Evolutionary conservation across 1,140 invertebrate species (phyloP), one percentile per base, ranked within the genome.

Genomic region (Plectrocnemia conspersa): DNA sequence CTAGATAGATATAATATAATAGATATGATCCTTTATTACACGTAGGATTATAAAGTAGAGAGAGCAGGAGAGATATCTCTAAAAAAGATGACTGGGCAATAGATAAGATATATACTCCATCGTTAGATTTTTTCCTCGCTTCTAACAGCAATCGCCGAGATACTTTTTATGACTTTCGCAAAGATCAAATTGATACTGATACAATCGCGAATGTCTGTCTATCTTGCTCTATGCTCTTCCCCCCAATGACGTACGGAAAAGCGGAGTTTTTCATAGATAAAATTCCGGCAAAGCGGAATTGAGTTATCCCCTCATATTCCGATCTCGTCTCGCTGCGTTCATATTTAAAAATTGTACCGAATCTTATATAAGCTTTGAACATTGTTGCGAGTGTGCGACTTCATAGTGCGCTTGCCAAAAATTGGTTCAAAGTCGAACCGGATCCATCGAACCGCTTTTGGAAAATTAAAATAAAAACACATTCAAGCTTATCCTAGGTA

Each of bases 131-230:
- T 55, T 56, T 56, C 46, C 49, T 23, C 52, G 52, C 55, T 54
- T 49, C 35, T 41, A 55, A 32, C 42, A 52, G 55, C 59, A 61
- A 61, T 61, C 52, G 52, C 55, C 23, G 47, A 55, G 55, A 58
- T 58, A 54, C 59, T 61, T 61, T 61, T 61, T 61, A 61, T 58
- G 55, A 61, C 59, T 61, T 58, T 61, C 35, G 52, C 52, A 57
- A 54, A 61, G 59, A 61, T 61, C 59, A 61, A 61, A 61, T 61
- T 61, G 59, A 61, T 61, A 61, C 59, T 58, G 59, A 61, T 61
- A 61, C 55, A 55, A 58, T 58, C 52, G 46, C 21, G 36, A 61
- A 58, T 55, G 46, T 46, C 47, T 57, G 50, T 49, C 38, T 45
- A 54, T 45, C 27, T 36, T n/a, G 35, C 6, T 50, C 2, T 50